Evolutionary conservation across 2,113 vertebrate species (phyloP).

Genomic region (Maccullochella peelii): DNA sequence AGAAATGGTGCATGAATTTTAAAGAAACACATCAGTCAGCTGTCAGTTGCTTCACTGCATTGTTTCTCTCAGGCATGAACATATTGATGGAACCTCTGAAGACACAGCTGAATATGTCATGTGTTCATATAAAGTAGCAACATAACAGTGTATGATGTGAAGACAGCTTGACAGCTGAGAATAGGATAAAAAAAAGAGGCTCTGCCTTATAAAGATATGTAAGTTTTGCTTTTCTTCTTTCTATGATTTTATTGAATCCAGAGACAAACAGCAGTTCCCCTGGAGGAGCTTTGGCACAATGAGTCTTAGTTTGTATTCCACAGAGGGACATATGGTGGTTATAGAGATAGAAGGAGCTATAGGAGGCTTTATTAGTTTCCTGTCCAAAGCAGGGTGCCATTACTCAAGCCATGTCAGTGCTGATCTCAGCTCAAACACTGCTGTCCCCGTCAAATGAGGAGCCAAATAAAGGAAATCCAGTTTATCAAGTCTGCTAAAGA

Average conservation of each 20-base stretch:
- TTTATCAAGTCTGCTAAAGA: conserved; percentile 23
- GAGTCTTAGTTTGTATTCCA: conserved; percentile 41
- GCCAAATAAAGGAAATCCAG: conserved; percentile 40
- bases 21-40: conserved; percentile 34
- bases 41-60: conserved; percentile 1
- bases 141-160: background rate
- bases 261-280: background rate
- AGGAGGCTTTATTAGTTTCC: conserved; percentile 59
- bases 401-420: conserved; percentile 54
- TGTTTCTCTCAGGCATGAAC: background rate
- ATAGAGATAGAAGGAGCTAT: conserved; percentile 27
- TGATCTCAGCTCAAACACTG: conserved; percentile 41
- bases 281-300: conserved; percentile 9
- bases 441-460: conserved; percentile 23
- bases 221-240: no score
- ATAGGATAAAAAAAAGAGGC: no score
- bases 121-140: background rate
- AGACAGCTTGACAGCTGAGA: no score
- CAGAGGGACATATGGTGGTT: conserved; percentile 29
- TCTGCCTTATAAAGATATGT: no score
- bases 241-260: no score
- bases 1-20: conserved; percentile 4
- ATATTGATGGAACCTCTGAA: background rate
- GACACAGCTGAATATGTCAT: background rate
- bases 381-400: conserved; percentile 46